Conservation (phyloP, 2,113 vertebrate species). For the Cisticola juncidis region DNA sequence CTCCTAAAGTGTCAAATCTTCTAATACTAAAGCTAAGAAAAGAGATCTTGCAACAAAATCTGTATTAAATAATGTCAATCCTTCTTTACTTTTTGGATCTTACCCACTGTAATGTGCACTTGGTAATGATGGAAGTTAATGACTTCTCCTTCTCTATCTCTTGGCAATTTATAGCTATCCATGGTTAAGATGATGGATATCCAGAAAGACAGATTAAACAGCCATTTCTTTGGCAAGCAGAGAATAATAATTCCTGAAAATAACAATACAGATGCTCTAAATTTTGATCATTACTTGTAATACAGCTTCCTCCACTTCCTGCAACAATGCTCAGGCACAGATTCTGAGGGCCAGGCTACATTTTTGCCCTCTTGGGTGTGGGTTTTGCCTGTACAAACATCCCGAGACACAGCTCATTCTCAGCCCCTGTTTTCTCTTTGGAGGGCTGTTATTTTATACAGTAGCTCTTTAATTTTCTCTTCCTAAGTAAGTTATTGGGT, state of each 20-base stretch:
- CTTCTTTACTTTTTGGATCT: background rate
- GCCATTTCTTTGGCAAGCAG: background rate
- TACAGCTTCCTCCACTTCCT: conserved; percentile 29
- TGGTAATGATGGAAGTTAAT: background rate
- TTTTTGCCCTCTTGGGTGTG: background rate
- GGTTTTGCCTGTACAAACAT: background rate
- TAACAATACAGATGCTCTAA: background rate
- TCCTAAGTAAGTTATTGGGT: background rate
- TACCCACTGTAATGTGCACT: accelerated
- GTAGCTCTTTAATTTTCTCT: background rate
- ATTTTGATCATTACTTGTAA: conserved; percentile 48
- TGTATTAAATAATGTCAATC: background rate
- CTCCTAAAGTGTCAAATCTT: background rate
- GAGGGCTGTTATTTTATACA: background rate
- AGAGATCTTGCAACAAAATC: background rate
- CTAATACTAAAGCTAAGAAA: background rate
- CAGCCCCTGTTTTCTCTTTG: background rate
- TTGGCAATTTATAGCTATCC: background rate
- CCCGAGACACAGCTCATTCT: background rate
- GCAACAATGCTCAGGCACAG: background rate
- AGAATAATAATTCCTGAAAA: conserved; percentile 29
- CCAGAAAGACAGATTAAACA: background rate
- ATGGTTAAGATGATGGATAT: background rate
- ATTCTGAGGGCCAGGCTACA: background rate
- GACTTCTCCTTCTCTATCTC: background rate